Evolutionary conservation across 2,113 vertebrate genomes (phyloP).

Genomic region (Lamprotornis superbus): DNA sequence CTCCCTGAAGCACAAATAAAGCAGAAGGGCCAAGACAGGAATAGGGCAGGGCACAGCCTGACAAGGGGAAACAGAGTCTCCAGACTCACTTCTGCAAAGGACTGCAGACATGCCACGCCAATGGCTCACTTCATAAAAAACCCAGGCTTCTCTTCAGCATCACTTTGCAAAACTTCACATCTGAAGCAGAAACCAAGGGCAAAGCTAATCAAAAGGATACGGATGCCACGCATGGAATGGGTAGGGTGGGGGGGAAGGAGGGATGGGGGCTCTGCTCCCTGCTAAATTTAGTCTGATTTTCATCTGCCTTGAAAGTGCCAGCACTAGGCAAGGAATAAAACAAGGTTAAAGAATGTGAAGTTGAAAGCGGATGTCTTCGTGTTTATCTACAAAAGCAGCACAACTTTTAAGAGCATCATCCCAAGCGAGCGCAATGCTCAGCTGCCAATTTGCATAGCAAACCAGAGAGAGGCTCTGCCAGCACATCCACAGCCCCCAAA

Average conservation of each 20-base stretch:
- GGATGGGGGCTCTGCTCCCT: background rate
- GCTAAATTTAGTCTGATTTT: conserved; percentile 71
- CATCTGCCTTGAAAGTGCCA: conserved; percentile 69
- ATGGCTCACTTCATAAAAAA: background rate
- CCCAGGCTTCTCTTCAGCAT: background rate
- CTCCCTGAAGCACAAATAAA: background rate
- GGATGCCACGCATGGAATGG: background rate
- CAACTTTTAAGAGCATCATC: conserved; percentile 61
- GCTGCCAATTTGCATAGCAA: conserved; percentile 36
- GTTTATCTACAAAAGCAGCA: conserved; percentile 73
- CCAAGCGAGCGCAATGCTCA: conserved; percentile 24
- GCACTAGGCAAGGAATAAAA: conserved; percentile 68
- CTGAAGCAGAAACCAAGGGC: conserved; percentile 56
- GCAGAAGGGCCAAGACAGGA: background rate
- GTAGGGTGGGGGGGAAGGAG: background rate
- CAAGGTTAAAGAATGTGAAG: conserved; percentile 75
- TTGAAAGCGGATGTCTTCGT: conserved; percentile 64
- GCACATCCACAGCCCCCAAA: background rate
- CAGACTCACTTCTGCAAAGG: background rate
- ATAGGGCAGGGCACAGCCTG: fast-evolving
- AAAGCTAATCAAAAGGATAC: conserved; percentile 64
- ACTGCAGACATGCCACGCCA: background rate
- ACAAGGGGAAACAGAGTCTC: background rate
- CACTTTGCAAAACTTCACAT: conserved; percentile 35
- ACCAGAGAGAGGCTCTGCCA: conserved; percentile 18